Conservation (phyloP, 2,113 vertebrate genomes). For the Cephalophus harveyi region DNA sequence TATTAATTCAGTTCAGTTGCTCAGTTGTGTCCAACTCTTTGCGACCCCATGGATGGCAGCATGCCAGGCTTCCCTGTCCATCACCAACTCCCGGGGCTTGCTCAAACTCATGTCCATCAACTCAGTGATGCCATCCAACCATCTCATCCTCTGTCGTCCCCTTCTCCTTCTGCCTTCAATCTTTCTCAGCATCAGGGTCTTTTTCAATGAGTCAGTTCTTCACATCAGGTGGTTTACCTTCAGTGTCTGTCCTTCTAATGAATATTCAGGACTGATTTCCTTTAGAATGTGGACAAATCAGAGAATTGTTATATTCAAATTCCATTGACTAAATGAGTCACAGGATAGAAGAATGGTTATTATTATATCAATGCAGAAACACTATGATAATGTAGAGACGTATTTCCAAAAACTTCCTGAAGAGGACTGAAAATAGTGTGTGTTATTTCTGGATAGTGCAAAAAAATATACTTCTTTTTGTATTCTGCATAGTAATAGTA, state of each 20-base stretch:
- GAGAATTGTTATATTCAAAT: neutral
- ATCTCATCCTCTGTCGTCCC: neutral
- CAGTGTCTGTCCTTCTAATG: neutral
- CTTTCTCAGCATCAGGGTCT: neutral
- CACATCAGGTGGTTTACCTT: neutral
- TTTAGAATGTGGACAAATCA: neutral
- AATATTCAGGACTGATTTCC: neutral
- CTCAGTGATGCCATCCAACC: neutral
- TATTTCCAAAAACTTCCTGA: constrained; percentile 4
- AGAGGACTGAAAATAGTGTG: neutral
- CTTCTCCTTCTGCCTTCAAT: neutral
- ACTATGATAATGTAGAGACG: neutral
- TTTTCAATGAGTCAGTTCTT: neutral
- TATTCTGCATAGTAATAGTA: neutral
- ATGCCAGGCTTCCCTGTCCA: neutral
- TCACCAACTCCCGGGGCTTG: neutral
- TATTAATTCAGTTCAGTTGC: neutral
- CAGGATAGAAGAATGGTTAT: neutral
- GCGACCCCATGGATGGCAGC: neutral
- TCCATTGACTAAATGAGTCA: neutral
- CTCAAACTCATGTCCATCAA: neutral
- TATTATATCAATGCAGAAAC: neutral
- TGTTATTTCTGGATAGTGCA: neutral
- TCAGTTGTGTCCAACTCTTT: neutral
- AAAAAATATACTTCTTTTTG: neutral